Conservation (phyloP, 2,888 invertebrate species). For the Lasius platythorax region DNA sequence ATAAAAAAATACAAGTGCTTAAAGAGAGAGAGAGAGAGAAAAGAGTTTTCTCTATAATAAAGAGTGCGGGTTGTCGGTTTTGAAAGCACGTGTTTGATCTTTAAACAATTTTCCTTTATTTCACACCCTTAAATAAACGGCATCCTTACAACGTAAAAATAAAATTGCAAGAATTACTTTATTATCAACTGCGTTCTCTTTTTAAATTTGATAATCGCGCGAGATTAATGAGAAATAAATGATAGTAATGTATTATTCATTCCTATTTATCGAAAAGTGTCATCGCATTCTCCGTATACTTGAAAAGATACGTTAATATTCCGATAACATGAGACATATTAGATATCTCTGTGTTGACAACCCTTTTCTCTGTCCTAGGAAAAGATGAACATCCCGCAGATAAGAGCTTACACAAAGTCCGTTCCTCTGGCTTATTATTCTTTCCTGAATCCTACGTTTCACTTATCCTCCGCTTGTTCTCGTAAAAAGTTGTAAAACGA, state of each 20-base stretch:
- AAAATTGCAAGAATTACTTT: conserved; percentile 6
- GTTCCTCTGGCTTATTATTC: conserved; percentile 61
- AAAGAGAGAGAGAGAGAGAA: background rate
- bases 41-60: too few species aligned
- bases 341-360: conserved; percentile 54
- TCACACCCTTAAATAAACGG: too few species aligned
- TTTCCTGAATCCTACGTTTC: conserved; percentile 41
- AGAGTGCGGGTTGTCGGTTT: too few species aligned
- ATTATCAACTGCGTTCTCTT: background rate
- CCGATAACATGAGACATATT: conserved; percentile 64
- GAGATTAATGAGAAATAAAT: background rate
- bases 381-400: conserved; percentile 65
- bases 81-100: too few species aligned
- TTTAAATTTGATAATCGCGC: background rate
- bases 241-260: background rate
- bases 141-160: background rate
- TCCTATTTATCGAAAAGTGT: background rate
- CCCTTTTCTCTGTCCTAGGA: background rate
- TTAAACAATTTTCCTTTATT: too few species aligned
- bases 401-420: conserved; percentile 65
- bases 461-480: conserved; percentile 55
- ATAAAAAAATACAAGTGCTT: background rate
- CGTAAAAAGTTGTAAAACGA: conserved; percentile 42
- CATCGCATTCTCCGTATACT: background rate
- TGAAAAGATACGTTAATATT: conserved; percentile 68